Base-by-base conservation (phyloP, 1,140 invertebrate species). In the Drosophila quadrilineata region DNA sequence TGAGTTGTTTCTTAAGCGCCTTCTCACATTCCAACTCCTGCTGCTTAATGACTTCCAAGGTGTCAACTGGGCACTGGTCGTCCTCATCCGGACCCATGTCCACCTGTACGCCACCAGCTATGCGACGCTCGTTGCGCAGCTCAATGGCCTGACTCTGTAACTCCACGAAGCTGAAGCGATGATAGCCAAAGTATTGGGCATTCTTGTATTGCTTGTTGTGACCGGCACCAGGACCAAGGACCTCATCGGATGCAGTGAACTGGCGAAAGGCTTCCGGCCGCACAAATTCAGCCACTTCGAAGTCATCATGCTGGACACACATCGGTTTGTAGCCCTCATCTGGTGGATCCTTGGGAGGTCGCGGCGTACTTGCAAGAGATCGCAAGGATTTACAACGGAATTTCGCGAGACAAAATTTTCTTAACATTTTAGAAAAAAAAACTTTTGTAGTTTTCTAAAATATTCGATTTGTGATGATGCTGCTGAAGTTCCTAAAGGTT, bases 321-420 rank as follows among this genome's bases (percentile, higher is more conserved):
- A 8, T 1, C 0, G 85, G 75, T 3, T 49, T 14, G 17, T 87
- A 87, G 21, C 74, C 50, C 10, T 66, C 67, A 10, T 79, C 77
- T 0, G 85, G 77, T 0, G 79, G 85, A 57, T 88, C 85, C 35
- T 88, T 88, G 0, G 85, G 84, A 2, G 85, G 85, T n/a, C 52
- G 85, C 1, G 79, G 72, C 2, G 72, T 80, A 22, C 84, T 87
- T 0, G 12, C 2, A 16, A 2, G 10, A n/a, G 2, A 3, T 28
- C 17, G 26, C 16, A 31, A 33, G n/a, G n/a, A n/a, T n/a, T n/a
- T n/a, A n/a, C n/a, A n/a, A n/a, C n/a, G n/a, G n/a, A n/a, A n/a
- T n/a, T n/a, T n/a, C n/a, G n/a, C n/a, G n/a, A n/a, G n/a, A n/a
- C n/a, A n/a, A n/a, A n/a, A n/a, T n/a, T n/a, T n/a, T n/a, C n/a